Conservation (phyloP, 2,888 invertebrate genomes). For the Calliopum simillimum region DNA sequence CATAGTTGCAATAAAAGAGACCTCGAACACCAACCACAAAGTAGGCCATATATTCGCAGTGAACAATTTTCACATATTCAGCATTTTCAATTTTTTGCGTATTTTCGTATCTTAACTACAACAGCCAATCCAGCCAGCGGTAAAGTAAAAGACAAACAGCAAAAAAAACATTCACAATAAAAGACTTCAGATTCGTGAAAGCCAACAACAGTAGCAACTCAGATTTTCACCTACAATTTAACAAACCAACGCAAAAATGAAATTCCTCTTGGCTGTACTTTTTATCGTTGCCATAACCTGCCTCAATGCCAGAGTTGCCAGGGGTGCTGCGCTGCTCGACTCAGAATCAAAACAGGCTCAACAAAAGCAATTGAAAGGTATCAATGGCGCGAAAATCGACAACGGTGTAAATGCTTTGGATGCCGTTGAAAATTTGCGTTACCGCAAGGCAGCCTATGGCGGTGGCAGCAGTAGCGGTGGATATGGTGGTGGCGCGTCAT, state of each 20-base stretch:
- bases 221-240: constrained; percentile 9
- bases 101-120: background rate
- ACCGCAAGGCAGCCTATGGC: constrained; percentile 25
- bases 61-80: too few species aligned
- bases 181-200: constrained; percentile 4
- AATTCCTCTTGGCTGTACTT: constrained; percentile 16
- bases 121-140: background rate
- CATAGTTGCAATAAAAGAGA: too few species aligned
- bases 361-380: background rate
- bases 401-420: constrained; percentile 4
- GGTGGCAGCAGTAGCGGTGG: constrained; percentile 1
- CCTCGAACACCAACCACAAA: too few species aligned
- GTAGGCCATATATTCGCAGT: too few species aligned
- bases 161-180: constrained; percentile 26
- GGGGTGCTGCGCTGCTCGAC: constrained; percentile 6
- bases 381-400: background rate
- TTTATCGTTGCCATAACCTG: constrained; percentile 2
- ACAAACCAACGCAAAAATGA: constrained; percentile 12
- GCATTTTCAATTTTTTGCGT: too few species aligned
- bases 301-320: constrained; percentile 2
- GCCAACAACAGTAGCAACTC: constrained; percentile 15
- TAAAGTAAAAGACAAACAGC: background rate
- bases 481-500: constrained; percentile 19
- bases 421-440: constrained; percentile 7
- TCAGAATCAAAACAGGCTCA: background rate